Base-by-base conservation (phyloP, 2,797 vertebrate species). In the Tachyglossus aculeatus region DNA sequence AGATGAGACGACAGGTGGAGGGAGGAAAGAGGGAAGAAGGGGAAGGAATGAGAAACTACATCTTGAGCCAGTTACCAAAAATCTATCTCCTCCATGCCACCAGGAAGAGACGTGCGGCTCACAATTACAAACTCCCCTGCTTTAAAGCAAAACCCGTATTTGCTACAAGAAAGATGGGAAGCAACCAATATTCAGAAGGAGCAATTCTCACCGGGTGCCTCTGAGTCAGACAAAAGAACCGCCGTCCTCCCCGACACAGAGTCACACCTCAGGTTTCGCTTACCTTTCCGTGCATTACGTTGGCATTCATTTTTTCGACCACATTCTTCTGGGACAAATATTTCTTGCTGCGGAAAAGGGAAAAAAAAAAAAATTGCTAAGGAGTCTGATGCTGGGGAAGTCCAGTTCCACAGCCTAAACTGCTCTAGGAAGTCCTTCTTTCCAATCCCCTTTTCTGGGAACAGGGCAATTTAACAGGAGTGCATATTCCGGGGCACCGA, bases 311-410 rank as follows among this genome's bases (percentile, higher is more conserved):
- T 92, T 99, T 99, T 90, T 99, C 98, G 66, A 98, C 92, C 22
- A 99, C 98, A 3, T 99, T 99, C 91, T 99, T 99, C 78, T 99
- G 97, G 61, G 96, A 97, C 74, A 99, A 91, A 88, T 99, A 99
- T 74, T 98, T 99, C 91, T 99, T 99, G 90, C 98, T 99, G 89
- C 40, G 79, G 85, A 36, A 89, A 69, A 83, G 43, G 15, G 69
- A 71, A 62, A 36, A 63, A 51, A 27, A 39, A 32, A 4, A 61
- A 52, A 58, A 61, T 69, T 31, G 79, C 27, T 34, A 14, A 64
- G 59, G 31, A 27, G 51, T 40, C 27, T 55, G 72, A 63, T n/a
- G n/a, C n/a, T n/a, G n/a, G n/a, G n/a, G n/a, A n/a, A n/a, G n/a
- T n/a, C n/a, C n/a, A n/a, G n/a, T n/a, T n/a, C n/a, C n/a, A n/a